Evolutionary conservation across 2,888 invertebrate species (phyloP), one percentile per base, ranked within the genome.

Genomic region (Amiota communis): DNA sequence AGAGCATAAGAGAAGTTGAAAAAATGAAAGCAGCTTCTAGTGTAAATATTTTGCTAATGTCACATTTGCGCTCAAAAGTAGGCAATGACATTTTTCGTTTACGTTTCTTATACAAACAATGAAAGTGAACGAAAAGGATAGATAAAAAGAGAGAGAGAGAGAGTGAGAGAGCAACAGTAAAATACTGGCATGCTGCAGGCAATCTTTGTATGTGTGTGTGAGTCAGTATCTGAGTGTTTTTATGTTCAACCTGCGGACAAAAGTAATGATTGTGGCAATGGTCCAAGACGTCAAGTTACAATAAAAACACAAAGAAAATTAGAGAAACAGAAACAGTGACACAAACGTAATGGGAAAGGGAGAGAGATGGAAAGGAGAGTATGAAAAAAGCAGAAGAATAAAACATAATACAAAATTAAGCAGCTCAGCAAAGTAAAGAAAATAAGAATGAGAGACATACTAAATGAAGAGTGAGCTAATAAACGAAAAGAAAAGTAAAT

Each of bases 401-500:
- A n/a, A 17, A 57, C 15, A 20, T 1, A 20, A 17, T 36, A 6
- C 36, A 36, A 36, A 63, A 46, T 63, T 63, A 63, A 63, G 63
- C 63, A 63, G 63, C 36, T 63, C 23, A 53, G 53, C 53, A 64
- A 49, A 13, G 56, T 13, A 49, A 71, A n/a, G 11, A 71, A 63
- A 71, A 36, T 4, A 36, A 64, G 51, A 12, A 57, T 53, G 13
- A 53, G n/a, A n/a, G 53, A 53, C 36, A 1, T 15, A 47, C 75
- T 71, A 77, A 74, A 74, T 76, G 79, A 81, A 81, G 78, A 78
- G 75, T 77, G 6, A 36, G 36, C 36, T n/a, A 53, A 53, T 9
- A 63, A 11, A 63, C 46, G 15, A 53, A 56, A 70, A 49, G 17
- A 13, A 53, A n/a, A 53, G 15, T 53, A 15, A 15, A 13, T 53